Evolutionary conservation across 1,140 invertebrate species (phyloP).

Genomic region (Papilio machaon): DNA sequence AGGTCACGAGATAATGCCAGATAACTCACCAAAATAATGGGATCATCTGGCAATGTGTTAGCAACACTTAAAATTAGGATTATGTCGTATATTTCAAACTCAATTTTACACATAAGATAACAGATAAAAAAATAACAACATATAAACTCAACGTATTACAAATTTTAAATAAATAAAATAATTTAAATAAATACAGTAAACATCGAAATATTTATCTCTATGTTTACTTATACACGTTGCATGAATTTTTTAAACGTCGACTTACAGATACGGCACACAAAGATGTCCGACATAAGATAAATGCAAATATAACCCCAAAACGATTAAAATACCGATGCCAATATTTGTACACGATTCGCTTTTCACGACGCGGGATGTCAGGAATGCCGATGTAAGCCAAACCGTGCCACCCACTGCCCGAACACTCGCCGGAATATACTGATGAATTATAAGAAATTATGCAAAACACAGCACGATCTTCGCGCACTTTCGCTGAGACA

Average conservation of each 20-base stretch:
- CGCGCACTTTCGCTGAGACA: constrained; percentile 76
- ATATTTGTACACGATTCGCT: constrained; percentile 35
- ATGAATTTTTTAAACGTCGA: background rate
- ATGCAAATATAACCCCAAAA: constrained; percentile 14
- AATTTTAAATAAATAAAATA: background rate
- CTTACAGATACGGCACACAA: background rate
- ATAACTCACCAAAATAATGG: constrained; percentile 29
- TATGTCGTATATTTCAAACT: background rate
- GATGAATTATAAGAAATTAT: constrained; percentile 72
- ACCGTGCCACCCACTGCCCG: constrained; percentile 59
- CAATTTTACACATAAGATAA: background rate
- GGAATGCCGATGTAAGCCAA: constrained; percentile 29
- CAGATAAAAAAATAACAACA: background rate
- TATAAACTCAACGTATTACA: too few species aligned
- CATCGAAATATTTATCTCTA: background rate
- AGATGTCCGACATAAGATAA: constrained; percentile 4
- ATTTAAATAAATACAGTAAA: background rate
- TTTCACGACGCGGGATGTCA: constrained; percentile 31
- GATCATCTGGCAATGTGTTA: constrained; percentile 16
- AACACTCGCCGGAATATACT: constrained; percentile 58
- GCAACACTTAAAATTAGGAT: background rate
- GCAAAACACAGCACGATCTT: constrained; percentile 53
- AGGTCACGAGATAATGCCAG: constrained; percentile 30
- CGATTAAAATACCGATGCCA: constrained; percentile 36
- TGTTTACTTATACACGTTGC: background rate